Conservation (phyloP, 1,140 invertebrate genomes). For the Cherax destructor region DNA sequence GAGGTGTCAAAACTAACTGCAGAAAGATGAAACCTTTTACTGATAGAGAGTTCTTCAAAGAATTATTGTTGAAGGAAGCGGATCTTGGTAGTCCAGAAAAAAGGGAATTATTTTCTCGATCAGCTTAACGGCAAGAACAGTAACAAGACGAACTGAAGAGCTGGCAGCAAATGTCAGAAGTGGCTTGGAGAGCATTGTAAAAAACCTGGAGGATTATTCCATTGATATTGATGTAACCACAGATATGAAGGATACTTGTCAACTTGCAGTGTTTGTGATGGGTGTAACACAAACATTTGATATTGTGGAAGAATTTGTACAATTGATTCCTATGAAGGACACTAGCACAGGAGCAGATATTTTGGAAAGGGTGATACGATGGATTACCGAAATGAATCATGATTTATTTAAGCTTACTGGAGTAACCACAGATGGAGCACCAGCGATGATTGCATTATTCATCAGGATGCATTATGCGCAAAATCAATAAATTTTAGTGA, state of each 20-base stretch:
- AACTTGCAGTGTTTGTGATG: slow-evolving; percentile 36
- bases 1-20: slow-evolving; percentile 20
- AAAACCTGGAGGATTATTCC: background rate
- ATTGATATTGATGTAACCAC: slow-evolving; percentile 9
- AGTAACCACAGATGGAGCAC: too few relatives aligned
- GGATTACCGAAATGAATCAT: slow-evolving; percentile 6
- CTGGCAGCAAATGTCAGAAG: background rate
- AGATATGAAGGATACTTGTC: slow-evolving; percentile 32
- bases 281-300: slow-evolving; percentile 16
- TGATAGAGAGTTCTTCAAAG: slow-evolving; percentile 22
- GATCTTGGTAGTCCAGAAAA: slow-evolving; percentile 3
- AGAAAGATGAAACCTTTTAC: slow-evolving; percentile 15
- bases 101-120: background rate
- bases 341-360: slow-evolving; percentile 16
- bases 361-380: slow-evolving; percentile 2
- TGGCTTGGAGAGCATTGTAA: background rate
- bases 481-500: too few relatives aligned
- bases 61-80: background rate
- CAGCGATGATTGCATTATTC: background rate
- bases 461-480: too few relatives aligned
- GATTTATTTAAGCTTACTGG: slow-evolving; percentile 43
- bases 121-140: slow-evolving; percentile 3
- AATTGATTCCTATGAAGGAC: slow-evolving; percentile 6
- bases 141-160: background rate
- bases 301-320: slow-evolving; percentile 27